Evolutionary conservation across 1,140 invertebrate genomes (phyloP), one percentile per base, ranked within the genome.

Genomic region (Zaprionus taronus): DNA sequence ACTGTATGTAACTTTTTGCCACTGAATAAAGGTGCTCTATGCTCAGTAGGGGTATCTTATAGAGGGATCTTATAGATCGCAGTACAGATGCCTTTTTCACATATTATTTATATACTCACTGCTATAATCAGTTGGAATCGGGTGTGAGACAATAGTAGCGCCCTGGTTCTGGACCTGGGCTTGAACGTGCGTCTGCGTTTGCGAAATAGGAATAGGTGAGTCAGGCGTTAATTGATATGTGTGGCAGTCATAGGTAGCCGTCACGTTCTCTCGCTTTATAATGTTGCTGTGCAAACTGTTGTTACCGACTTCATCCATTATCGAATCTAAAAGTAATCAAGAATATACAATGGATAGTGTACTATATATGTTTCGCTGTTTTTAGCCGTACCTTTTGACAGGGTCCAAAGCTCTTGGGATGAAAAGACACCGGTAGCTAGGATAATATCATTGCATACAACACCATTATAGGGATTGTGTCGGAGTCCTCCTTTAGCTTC

Each of bases 371-470:
- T n/a, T 41, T 5, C n/a, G 15, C 2, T 26, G 14, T 12, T 1
- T 1, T 4, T 47, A 12, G 3, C 20, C 2, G 4, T 96, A 98
- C 97, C 97, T 97, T 98, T 98, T 91, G 97, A 98, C 93, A 98
- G 95, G 94, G 97, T 97, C 97, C 97, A 98, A 91, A 99, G 95
- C 95, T 99, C 98, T 95, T 98, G 97, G 77, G 98, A 99, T 92
- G 98, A 98, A 95, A 99, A 99, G 92, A 99, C 98, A 93, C 98
- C 98, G 84, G 98, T 99, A 86, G 98, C 98, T 95, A 99, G 95
- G 94, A 99, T 99, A 93, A 98, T 99, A 95, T 99, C 98, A 95
- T 99, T 99, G 95, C 97, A 98, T 93, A 98, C 96, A 92, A 99
- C 98, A 93, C 98, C 98, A 94, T 98, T 99, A 95, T 98, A 98